phyloP scores from a whole-genome alignment of 2,797 vertebrate genomes.

The Dicrostonyx torquatus region DNA sequence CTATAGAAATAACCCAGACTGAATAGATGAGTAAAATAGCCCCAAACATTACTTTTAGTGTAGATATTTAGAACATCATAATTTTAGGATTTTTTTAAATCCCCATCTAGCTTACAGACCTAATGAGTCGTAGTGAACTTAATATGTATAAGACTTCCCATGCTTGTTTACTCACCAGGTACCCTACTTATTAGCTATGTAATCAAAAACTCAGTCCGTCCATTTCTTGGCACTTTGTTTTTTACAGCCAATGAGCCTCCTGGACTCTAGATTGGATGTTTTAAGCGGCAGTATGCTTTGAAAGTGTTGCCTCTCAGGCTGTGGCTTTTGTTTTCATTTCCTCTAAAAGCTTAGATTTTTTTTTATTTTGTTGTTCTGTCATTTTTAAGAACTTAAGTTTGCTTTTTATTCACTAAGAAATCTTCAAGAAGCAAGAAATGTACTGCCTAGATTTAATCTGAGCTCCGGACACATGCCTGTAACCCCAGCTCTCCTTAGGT shows the following conservation, averaged over 20 bases:
- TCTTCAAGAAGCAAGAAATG: not conserved
- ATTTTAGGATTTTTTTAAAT: not conserved
- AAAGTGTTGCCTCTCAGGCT: not conserved
- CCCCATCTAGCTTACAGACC: not conserved
- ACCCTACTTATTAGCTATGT: not conserved
- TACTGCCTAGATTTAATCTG: not conserved
- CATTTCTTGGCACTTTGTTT: not conserved
- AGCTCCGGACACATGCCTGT: not conserved
- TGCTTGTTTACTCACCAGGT: not conserved
- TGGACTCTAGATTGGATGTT: not conserved
- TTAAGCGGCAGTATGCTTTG: not conserved
- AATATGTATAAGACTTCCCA: rapidly evolving
- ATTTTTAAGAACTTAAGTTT: slow-evolving; percentile 11
- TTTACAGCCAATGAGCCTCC: not conserved
- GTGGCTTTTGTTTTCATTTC: not conserved
- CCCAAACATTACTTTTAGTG: not conserved
- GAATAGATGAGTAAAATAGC: not conserved
- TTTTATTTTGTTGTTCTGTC: not conserved
- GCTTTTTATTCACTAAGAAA: not conserved
- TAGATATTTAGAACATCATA: not conserved
- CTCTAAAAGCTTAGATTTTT: not conserved
- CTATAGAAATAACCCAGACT: not conserved
- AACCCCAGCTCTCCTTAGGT: not conserved
- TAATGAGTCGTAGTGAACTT: rapidly evolving
- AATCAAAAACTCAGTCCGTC: not conserved